phyloP scores from a whole-genome alignment of 2,113 vertebrate species.

The Antennarius striatus region DNA sequence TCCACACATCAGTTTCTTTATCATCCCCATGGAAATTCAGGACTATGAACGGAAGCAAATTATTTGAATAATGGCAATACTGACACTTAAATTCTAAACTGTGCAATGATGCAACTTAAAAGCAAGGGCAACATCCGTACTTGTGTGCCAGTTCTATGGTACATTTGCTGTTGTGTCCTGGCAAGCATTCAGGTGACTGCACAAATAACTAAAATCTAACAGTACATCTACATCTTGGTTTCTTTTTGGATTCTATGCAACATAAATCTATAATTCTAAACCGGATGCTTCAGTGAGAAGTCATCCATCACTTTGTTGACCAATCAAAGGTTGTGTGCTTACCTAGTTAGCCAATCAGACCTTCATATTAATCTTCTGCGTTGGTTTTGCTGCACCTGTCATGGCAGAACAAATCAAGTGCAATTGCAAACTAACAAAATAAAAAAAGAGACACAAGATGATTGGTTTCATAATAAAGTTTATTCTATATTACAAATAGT shows the following conservation, averaged over 20 bases:
- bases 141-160: too few species aligned
- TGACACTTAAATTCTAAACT: slow-evolving; percentile 13
- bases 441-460: slow-evolving; percentile 22
- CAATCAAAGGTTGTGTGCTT: too few species aligned
- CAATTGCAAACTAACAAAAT: slow-evolving; percentile 19
- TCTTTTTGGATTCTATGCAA: too few species aligned
- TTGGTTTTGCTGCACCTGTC: neutral
- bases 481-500: slow-evolving; percentile 99
- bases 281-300: too few species aligned
- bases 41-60: neutral
- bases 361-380: neutral
- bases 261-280: too few species aligned
- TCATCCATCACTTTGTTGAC: too few species aligned
- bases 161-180: too few species aligned
- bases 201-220: too few species aligned
- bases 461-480: slow-evolving; percentile 99
- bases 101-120: slow-evolving; percentile 9
- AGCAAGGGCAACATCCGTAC: neutral
- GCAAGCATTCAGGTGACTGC: too few species aligned
- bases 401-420: neutral
- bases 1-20: slow-evolving; percentile 22
- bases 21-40: slow-evolving; percentile 21
- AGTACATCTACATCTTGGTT: too few species aligned
- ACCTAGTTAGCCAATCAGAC: too few species aligned
- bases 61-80: slow-evolving; percentile 11